Percentiles rank a stretch among this genome's conserved stretches.
Evolutionary conservation across 2,888 invertebrate genomes (phyloP).

Genomic region (Parnassius smintheus): DNA sequence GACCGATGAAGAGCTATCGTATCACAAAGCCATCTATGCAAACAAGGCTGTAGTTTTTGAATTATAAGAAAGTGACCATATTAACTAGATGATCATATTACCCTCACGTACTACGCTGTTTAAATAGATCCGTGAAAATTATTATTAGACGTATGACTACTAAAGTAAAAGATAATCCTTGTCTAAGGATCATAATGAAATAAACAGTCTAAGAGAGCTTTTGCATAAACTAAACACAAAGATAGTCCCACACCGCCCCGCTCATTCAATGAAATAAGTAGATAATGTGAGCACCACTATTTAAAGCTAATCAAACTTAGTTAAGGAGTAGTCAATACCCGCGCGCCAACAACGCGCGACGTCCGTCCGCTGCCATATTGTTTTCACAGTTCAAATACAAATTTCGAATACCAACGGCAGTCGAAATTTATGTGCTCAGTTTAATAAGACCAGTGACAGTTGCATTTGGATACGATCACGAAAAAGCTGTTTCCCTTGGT

Average conservation of each 20-base stretch:
- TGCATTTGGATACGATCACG: conserved; percentile 56
- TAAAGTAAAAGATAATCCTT: conserved; percentile 5
- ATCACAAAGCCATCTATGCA: no score
- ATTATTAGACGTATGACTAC: no score
- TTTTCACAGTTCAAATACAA: conserved; percentile 57
- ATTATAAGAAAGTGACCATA: no score
- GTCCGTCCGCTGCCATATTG: conserved; percentile 53
- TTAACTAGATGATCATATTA: no score
- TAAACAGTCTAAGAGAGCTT: conserved; percentile 27
- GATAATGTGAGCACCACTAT: conserved; percentile 82
- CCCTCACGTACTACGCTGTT: no score
- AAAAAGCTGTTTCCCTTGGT: conserved; percentile 21
- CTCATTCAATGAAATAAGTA: conserved; percentile 80
- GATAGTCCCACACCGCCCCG: conserved; percentile 59
- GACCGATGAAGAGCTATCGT: no score
- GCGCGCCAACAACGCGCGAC: conserved; percentile 66
- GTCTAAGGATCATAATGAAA: conserved; percentile 23
- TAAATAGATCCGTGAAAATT: no score
- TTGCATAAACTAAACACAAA: conserved; percentile 45
- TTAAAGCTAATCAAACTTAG: conserved; percentile 84
- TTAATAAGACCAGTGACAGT: conserved; percentile 69
- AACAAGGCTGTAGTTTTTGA: no score
- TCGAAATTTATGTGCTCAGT: conserved; percentile 55
- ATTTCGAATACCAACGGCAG: conserved; percentile 51
- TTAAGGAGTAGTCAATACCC: conserved; percentile 81